Evolutionary conservation across 1,140 invertebrate genomes (phyloP), one percentile per base, ranked within the genome.

Genomic region (Galleria mellonella): DNA sequence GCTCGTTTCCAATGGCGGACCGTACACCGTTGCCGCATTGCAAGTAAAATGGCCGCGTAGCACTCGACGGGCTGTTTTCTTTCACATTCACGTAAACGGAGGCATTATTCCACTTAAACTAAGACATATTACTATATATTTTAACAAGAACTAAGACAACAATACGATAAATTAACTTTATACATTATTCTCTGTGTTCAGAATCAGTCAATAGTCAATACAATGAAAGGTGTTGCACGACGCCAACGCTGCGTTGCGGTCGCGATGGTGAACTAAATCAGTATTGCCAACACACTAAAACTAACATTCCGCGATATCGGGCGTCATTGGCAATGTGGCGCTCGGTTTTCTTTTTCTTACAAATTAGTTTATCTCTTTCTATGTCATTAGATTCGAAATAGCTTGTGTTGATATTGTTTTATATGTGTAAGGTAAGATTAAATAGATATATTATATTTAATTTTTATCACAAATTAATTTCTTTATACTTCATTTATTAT

Each of bases 1-100:
- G 82, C 88, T 87, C 86, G 88, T 89, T 90, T 89, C 88, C 89
- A 90, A 90, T 90, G 89, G 89, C 89, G 89, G 89, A 90, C 86
- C 83, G 88, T 88, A 89, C 89, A 90, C 89, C 87, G 88, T 88
- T 90, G 89, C 88, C 89, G 89, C 89, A 90, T 90, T 87, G 88
- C 84, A 88, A 88, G 89, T 89, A 90, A 90, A 90, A 90, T 90
- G 89, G 89, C 89, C 88, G 89, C 88, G 87, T 83, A 86, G 75
- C 87, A 86, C 83, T 82, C 66, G 72, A 79, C 73, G 60, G 76
- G 81, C 82, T 76, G 81, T 74, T 60, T 82, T 78, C 52, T 78
- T 77, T 79, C 76, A 83, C 79, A 62, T 81, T 76, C 77, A 81
- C 77, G 82, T 83, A 76, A 83, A 85, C 62, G 75, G 77, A 70